phyloP scores from a whole-genome alignment of 1,140 invertebrate species.

The Listronotus oregonensis region DNA sequence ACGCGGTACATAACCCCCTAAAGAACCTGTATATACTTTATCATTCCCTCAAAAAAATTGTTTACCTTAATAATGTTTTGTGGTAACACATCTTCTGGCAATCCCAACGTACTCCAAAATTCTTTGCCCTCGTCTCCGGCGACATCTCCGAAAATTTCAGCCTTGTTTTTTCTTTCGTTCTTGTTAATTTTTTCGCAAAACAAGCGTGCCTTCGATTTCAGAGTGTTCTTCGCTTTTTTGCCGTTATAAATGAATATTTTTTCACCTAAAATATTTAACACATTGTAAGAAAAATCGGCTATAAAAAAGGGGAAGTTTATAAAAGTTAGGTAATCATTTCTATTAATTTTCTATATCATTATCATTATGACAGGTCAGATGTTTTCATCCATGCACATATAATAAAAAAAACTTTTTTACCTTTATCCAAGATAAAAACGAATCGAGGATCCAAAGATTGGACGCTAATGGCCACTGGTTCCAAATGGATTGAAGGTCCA shows the following conservation, averaged over 20 bases:
- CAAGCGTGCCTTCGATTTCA: constrained; percentile 92
- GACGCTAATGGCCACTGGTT: constrained; percentile 77
- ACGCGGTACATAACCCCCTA: no score
- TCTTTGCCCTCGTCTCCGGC: constrained; percentile 82
- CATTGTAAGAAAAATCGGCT: neutral
- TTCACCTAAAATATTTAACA: constrained; percentile 63
- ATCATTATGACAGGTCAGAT: no score
- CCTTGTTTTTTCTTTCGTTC: constrained; percentile 94
- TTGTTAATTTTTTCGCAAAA: constrained; percentile 99
- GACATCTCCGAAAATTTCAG: constrained; percentile 85
- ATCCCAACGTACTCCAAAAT: constrained; percentile 80
- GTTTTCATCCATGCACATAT: no score
- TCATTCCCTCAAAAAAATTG: constrained; percentile 1
- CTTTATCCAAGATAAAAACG: constrained; percentile 88
- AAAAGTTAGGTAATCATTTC: no score
- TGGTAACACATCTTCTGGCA: constrained; percentile 55
- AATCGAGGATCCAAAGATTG: constrained; percentile 85
- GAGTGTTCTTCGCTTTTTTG: constrained; percentile 89
- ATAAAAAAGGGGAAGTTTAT: neutral
- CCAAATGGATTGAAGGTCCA: constrained; percentile 88
- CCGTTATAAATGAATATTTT: constrained; percentile 94
- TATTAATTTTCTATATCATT: no score
- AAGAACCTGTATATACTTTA: no score
- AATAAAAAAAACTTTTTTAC: neutral
- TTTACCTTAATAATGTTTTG: constrained; percentile 45